Conservation (phyloP, 2,888 invertebrate species). For the Lobophora halterata region DNA sequence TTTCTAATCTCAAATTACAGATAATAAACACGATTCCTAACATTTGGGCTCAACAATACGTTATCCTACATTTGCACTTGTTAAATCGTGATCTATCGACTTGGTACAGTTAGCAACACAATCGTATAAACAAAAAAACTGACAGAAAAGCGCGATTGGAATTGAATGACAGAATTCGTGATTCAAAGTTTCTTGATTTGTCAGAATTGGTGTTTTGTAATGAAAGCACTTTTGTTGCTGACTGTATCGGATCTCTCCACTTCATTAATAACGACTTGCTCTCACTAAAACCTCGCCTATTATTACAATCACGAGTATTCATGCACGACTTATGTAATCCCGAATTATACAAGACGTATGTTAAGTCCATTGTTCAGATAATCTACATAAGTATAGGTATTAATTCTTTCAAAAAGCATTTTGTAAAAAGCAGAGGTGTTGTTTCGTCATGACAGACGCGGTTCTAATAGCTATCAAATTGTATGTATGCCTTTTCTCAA, state of each 20-base stretch:
- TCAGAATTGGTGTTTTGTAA: no score
- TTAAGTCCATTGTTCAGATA: slow-evolving; percentile 74
- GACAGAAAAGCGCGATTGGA: no score
- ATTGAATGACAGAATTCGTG: no score
- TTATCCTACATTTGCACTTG: slow-evolving; percentile 55
- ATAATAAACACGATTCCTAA: slow-evolving; percentile 57
- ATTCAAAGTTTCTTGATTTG: no score
- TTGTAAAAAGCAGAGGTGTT: slow-evolving; percentile 61
- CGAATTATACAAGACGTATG: slow-evolving; percentile 68
- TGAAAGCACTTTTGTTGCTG: no score
- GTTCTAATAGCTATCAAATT: slow-evolving; percentile 40
- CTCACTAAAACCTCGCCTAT: slow-evolving; percentile 55
- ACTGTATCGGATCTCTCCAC: slow-evolving; percentile 61
- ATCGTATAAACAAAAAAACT: neutral
- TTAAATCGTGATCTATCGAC: slow-evolving; percentile 72
- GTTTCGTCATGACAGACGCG: slow-evolving; percentile 54
- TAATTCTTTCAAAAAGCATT: slow-evolving; percentile 77
- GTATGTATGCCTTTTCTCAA: slow-evolving; percentile 43
- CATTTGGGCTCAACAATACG: slow-evolving; percentile 46
- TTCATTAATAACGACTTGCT: slow-evolving; percentile 76
- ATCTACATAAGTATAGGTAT: slow-evolving; percentile 80
- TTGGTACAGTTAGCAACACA: slow-evolving; percentile 30
- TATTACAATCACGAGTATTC: slow-evolving; percentile 67
- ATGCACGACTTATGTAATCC: slow-evolving; percentile 68
- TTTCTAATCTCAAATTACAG: slow-evolving; percentile 41